These are phyloP conservation scores for Bombus affinis DNA, from an alignment of 1,140 invertebrate genomes.

Conservation along the genomic window DNA sequence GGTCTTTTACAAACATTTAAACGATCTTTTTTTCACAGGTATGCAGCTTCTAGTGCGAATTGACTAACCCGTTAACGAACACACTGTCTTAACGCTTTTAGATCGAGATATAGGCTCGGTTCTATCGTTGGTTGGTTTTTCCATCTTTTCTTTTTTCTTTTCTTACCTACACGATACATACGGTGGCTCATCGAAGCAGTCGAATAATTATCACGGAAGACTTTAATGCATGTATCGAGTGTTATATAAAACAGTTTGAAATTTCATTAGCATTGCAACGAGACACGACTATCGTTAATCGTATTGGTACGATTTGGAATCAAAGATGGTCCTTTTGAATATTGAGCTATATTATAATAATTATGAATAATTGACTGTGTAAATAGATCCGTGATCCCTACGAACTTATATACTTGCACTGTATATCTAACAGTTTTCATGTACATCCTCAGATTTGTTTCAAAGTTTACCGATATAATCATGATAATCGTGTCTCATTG, in stretches of 20 bases:
- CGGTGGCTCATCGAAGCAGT: neutral
- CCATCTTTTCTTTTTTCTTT: neutral
- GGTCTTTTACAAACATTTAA: slow-evolving; percentile 67
- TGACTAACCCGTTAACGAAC: slow-evolving; percentile 73
- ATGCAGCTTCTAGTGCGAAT: slow-evolving; percentile 80
- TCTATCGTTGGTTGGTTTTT: slow-evolving; percentile 62
- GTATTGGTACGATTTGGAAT: too few species aligned
- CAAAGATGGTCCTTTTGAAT: too few species aligned
- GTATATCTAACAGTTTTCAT: too few species aligned
- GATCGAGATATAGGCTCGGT: slow-evolving; percentile 74
- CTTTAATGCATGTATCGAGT: neutral
- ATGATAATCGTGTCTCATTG: too few species aligned
- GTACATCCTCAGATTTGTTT: too few species aligned
- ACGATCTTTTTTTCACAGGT: slow-evolving; percentile 78
- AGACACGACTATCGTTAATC: too few species aligned
- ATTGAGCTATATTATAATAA: too few species aligned
- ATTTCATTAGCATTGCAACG: neutral
- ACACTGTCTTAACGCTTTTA: slow-evolving; percentile 73
- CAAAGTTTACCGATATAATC: too few species aligned
- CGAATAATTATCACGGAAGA: neutral
- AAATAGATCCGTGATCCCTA: too few species aligned
- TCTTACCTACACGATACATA: slow-evolving; percentile 9
- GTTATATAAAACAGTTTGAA: neutral
- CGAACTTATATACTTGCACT: too few species aligned
- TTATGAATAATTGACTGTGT: too few species aligned